Evolutionary conservation across 2,797 vertebrate genomes (phyloP), one percentile per base, ranked within the genome.

Genomic region (Megalops cyprinoides): DNA sequence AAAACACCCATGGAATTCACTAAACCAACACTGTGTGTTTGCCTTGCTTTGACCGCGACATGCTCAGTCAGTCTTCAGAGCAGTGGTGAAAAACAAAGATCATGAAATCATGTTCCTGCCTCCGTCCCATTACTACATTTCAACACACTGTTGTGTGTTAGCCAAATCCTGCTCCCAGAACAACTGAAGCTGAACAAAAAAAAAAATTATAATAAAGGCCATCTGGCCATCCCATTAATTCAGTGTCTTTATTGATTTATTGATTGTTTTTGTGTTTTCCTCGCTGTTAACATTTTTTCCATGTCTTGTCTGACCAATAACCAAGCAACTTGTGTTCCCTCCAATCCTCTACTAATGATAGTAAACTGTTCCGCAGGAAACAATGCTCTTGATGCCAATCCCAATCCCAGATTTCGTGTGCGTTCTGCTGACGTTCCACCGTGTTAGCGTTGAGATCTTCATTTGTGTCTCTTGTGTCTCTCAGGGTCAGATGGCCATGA

Each of bases 401-500:
- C 7, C 1, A 42, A 20, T 39, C 67, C 10, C 20, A 34, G 20
- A 5, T n/a, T 71, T 39, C 67, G 18, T 39, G 1, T 0, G 2
- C 18, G 23, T 39, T 23, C 67, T 44, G 37, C 67, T 42, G n/a
- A 28, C 18, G 1, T 6, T 8, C 34, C 51, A 14, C 10, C 51
- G 18, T 15, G 10, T 14, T 15, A 14, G 14, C 28, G 6, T 4
- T 1, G 31, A 4, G 60, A 31, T 12, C 28, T 37, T 65, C 60
- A 37, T 2, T 31, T 3, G 67, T n/a, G 34, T 71, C 23, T 82
- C 48, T 83, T 78, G 20, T 56, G 77, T 89, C 88, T 80, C 85
- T 65, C 90, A 98, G 96, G 96, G 95, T 91, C 96, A 97, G 91
- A 91, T 97, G 87, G 93, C 96, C 42, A 94, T 99, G 93, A 99